A percentile compares a stretch with the other conserved stretches of the same genome.
These are phyloP conservation scores for Nesoenas mayeri DNA, from an alignment of 2,113 vertebrate species.

Conservation along the genomic window DNA sequence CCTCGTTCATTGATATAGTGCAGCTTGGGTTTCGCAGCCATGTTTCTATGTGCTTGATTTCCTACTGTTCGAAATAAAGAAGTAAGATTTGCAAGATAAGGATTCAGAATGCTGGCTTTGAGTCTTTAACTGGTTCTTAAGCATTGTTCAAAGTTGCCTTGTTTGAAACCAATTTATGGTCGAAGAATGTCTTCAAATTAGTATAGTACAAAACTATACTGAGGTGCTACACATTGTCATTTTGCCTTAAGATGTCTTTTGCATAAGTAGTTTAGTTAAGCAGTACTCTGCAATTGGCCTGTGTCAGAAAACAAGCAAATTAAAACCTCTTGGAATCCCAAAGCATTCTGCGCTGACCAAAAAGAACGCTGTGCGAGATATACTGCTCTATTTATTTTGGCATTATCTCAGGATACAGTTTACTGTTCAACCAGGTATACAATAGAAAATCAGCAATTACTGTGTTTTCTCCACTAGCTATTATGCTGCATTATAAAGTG, in stretches of 20 bases:
- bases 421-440: too few relatives aligned
- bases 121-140: background rate
- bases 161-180: background rate
- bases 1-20: slow-evolving; percentile 82
- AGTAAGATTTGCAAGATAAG: background rate
- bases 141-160: background rate
- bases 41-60: background rate
- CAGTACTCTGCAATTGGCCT: background rate
- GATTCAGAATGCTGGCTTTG: background rate
- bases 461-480: too few relatives aligned
- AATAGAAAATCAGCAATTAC: too few relatives aligned
- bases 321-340: background rate
- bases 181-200: background rate
- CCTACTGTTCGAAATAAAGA: background rate
- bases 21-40: slow-evolving; percentile 78
- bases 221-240: background rate
- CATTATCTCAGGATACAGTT: too few relatives aligned
- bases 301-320: background rate
- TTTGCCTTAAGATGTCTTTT: background rate
- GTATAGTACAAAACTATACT: background rate
- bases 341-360: background rate
- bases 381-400: background rate
- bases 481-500: too few relatives aligned
- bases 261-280: background rate
- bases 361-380: background rate